Evolutionary conservation across 1,140 invertebrate species (phyloP).

Genomic region (Drosophila biarmipes): DNA sequence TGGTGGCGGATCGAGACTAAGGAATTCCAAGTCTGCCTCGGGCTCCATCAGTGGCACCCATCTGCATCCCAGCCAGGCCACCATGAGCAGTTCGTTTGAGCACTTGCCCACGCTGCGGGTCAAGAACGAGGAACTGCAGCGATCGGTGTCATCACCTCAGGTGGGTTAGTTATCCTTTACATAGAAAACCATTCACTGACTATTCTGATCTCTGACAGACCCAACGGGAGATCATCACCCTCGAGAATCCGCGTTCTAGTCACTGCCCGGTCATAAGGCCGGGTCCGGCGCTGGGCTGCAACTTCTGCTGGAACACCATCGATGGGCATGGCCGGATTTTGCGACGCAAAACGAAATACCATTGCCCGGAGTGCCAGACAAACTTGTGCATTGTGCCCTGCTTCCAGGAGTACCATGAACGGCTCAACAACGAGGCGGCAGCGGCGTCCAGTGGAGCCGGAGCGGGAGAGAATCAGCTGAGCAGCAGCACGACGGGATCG

Average conservation of each 20-base stretch:
- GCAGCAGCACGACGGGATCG: constrained; percentile 42
- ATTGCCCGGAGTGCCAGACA: constrained; percentile 93
- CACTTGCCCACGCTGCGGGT: constrained; percentile 85
- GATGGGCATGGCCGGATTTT: constrained; percentile 91
- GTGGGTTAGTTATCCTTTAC: constrained; percentile 37
- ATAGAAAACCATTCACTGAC: background rate
- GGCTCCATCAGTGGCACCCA: constrained; percentile 47
- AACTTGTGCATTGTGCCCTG: constrained; percentile 94
- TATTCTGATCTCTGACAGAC: constrained; percentile 47
- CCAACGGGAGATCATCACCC: constrained; percentile 79
- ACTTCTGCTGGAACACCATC: constrained; percentile 95
- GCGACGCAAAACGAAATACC: constrained; percentile 93
- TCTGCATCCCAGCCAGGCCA: constrained; percentile 63
- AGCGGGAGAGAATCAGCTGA: constrained; percentile 50
- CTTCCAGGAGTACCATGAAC: constrained; percentile 92
- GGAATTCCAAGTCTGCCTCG: constrained; percentile 70
- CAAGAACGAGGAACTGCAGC: constrained; percentile 85
- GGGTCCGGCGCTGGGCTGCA: constrained; percentile 92
- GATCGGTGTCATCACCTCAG: constrained; percentile 87
- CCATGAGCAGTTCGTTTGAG: constrained; percentile 76
- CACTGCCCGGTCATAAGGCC: constrained; percentile 92
- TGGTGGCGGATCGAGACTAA: constrained; percentile 53
- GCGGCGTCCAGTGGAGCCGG: constrained; percentile 27
- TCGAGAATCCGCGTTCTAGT: constrained; percentile 85
- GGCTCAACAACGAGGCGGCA: constrained; percentile 77